Base-by-base conservation (phyloP, 1,140 invertebrate species). In the Drosophila albomicans region DNA sequence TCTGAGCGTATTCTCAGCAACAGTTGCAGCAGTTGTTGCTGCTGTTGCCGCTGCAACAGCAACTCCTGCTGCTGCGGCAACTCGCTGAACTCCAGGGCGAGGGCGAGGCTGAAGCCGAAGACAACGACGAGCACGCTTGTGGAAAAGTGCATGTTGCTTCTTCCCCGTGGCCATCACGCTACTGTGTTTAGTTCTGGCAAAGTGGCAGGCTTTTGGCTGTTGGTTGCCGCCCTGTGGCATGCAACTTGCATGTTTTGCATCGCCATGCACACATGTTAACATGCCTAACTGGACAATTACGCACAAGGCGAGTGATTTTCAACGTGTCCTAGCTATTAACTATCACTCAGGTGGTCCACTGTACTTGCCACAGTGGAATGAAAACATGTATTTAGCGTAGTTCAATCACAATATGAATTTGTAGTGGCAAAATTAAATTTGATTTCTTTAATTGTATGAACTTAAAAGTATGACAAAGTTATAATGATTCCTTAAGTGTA, bases 211-310 rank as follows among this genome's bases (percentile, higher is more conserved):
- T 73, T 56, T 63, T 49, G 28, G 6, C 7, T 38, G 35, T 10
- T 10, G 35, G 2, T 57, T 58, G 46, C 57, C 11, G 52, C 51
- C 20, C 43, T 20, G 62, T 54, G 70, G 48, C 75, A 82, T 75
- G 64, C 61, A 16, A 63, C 64, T 73, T 58, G 59, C 77, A 56
- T 81, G 78, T 78, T 72, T 8, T 49, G 35, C 51, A 25, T 25
- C 20, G 45, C 8, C 38, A 41, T 41, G 38, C 10, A 7, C 32
- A 13, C 41, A 48, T 74, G 75, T 78, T 73, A 57, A 77, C 63
- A 81, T 66, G 62, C 16, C 67, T 46, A 25, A 45, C 25, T 16
- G 52, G 43, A 41, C 79, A 72, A 76, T 76, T 76, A 76, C 61
- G 74, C 59, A 75, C 58, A 38, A 56, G 30, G 41, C 10, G 1